Conservation (phyloP, 2,113 vertebrate species). For the Amphiprion percula region DNA sequence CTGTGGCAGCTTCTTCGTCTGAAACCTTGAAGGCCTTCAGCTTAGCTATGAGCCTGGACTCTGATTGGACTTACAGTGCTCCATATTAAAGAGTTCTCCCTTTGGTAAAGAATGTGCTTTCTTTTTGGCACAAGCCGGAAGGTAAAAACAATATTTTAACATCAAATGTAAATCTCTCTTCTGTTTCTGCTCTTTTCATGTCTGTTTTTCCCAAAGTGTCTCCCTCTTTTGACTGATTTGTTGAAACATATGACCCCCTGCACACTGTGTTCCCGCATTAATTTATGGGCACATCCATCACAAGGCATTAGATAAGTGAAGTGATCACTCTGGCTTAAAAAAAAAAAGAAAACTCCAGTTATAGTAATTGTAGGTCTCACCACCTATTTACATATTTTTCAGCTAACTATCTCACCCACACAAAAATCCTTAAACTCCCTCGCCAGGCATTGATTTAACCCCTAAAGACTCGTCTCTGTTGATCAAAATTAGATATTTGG, state of each 20-base stretch:
- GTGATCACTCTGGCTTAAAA: not conserved
- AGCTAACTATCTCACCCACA: not conserved
- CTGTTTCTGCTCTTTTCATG: not conserved
- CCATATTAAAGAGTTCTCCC: not conserved
- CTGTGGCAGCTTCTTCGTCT: conserved; percentile 15
- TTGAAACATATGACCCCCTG: not conserved
- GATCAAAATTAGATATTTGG: no score
- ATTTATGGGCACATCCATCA: conserved; percentile 18
- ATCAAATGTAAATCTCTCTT: not conserved
- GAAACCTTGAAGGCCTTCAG: not conserved
- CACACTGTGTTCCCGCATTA: not conserved
- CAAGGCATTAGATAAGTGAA: conserved; percentile 18
- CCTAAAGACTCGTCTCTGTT: no score
- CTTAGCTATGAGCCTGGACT: conserved; percentile 11
- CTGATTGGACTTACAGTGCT: conserved; percentile 14
- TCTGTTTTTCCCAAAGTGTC: not conserved
- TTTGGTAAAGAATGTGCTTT: not conserved
- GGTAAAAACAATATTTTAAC: not conserved
- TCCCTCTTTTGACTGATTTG: no score
- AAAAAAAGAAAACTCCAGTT: not conserved
- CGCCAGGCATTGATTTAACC: no score
- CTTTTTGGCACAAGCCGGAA: not conserved
- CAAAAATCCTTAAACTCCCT: not conserved
- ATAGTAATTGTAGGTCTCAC: not conserved
- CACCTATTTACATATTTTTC: conserved; percentile 35